Base-by-base conservation (phyloP, 2,113 vertebrate species). In the Alligator sinensis region DNA sequence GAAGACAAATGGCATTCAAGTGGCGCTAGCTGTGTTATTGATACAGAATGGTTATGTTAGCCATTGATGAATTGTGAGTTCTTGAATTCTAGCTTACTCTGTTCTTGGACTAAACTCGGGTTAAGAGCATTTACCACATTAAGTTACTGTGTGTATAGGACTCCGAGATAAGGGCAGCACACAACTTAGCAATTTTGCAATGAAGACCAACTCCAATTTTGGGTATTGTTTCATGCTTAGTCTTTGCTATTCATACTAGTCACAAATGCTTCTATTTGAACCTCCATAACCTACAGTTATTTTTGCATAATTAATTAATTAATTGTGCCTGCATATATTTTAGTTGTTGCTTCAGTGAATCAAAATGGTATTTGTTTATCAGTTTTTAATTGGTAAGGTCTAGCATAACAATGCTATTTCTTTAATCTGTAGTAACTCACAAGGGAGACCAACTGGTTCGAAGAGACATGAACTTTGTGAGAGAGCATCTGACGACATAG, bases 21-120 rank as follows among this genome's bases (percentile, higher is more conserved):
- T 90, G 2, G 13, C 79, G 80, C 74, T 68, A 58, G 4, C 75
- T 0, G 9, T 7, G 0, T 2, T 0, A 13, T 38, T 84, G 82
- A 64, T 80, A 1, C 0, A 75, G 28, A 82, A 55, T 66, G 82
- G 2, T 27, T 66, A 22, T 86, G 22, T 59, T 64, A 38, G 38
- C 30, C 34, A 6, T 7, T 38, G 28, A 16, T 59, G 74, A 28
- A 13, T 70, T 77, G 30, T 30, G 59, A 24, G 0, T 74, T 8
- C 21, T 74, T 22, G 14, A 78, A 25, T 30, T 91, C 78, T 7
- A 63, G 22, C 10, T 54, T n/a, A 30, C 16, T 77, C 38, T 70
- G 1, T 16, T 9, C 70, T 76, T 82, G 77, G 9, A 47, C 25
- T 34, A 3, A 24, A 9, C 70, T 80, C 47, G n/a, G 86, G 21